A percentile compares a stretch with the other conserved stretches of the same genome.
Conservation (phyloP, 92 coral and sea anemone genomes). For the Porites rus region DNA sequence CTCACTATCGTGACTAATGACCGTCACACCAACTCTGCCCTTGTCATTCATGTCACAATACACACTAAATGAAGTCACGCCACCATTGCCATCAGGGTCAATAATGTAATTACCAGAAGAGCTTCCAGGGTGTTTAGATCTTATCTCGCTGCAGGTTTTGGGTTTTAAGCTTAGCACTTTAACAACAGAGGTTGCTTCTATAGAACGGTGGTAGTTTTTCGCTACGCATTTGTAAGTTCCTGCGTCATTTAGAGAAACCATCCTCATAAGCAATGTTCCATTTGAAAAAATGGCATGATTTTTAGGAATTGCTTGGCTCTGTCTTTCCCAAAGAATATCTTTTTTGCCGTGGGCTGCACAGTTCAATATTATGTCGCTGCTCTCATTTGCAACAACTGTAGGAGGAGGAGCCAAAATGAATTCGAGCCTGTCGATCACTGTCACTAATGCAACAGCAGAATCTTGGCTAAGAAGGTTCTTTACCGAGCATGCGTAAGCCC, state of each 20-base stretch:
- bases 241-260: background rate
- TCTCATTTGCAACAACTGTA: background rate
- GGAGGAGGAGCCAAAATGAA: constrained; percentile 16
- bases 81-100: constrained; percentile 52
- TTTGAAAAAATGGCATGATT: constrained; percentile 14
- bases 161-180: background rate
- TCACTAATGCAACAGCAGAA: background rate
- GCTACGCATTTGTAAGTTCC: constrained; percentile 34
- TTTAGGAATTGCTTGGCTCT: background rate
- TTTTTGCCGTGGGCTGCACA: constrained; percentile 12
- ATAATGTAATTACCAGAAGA: constrained; percentile 36
- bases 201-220: constrained; percentile 21
- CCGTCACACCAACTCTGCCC: constrained; percentile 59
- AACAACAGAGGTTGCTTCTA: constrained; percentile 11
- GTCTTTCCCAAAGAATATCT: constrained; percentile 1
- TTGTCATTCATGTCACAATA: constrained; percentile 68
- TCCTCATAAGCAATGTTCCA: constrained; percentile 25
- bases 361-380: background rate
- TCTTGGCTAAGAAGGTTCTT: constrained; percentile 13
- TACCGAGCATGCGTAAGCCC: constrained; percentile 37
- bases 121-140: background rate
- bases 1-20: constrained; percentile 57
- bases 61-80: constrained; percentile 44
- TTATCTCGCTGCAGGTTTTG: constrained; percentile 31
- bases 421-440: constrained; percentile 16